phyloP scores from a whole-genome alignment of 2,797 vertebrate genomes.

The Pangasius larnaudii region DNA sequence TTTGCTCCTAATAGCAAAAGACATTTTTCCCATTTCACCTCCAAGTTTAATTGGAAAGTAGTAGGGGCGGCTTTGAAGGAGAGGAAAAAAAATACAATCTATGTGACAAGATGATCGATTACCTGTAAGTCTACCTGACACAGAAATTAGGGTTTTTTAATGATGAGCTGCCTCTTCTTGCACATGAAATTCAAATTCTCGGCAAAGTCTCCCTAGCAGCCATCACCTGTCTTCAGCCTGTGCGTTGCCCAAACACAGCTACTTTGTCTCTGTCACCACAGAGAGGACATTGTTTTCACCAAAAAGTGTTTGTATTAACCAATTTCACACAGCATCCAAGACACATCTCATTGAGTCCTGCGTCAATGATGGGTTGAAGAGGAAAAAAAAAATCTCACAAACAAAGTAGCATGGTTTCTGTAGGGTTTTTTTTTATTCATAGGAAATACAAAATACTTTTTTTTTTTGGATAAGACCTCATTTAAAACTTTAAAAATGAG shows the following conservation, averaged over 20 bases:
- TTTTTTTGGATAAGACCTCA: background rate
- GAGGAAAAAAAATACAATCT: constrained; percentile 80
- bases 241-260: constrained; percentile 89
- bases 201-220: constrained; percentile 88
- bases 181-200: constrained; percentile 97
- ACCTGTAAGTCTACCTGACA: constrained; percentile 95
- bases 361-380: constrained; percentile 76
- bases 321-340: constrained; percentile 97
- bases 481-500: background rate
- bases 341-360: constrained; percentile 94
- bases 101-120: constrained; percentile 95
- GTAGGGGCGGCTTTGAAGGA: constrained; percentile 80
- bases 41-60: constrained; percentile 78
- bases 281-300: constrained; percentile 96
- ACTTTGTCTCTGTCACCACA: constrained; percentile 96
- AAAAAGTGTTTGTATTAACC: constrained; percentile 97
- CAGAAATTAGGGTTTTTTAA: constrained; percentile 97
- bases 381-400: constrained; percentile 61
- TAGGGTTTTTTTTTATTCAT: constrained; percentile 69
- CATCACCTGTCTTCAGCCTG: constrained; percentile 90
- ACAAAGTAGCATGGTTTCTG: constrained; percentile 75
- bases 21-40: constrained; percentile 68
- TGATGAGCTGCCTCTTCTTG: constrained; percentile 92
- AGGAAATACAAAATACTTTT: constrained; percentile 15
- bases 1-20: constrained; percentile 60